Evolutionary conservation across 1,140 invertebrate genomes (phyloP), one percentile per base, ranked within the genome.

Genomic region (Philopotamus ludificatus): DNA sequence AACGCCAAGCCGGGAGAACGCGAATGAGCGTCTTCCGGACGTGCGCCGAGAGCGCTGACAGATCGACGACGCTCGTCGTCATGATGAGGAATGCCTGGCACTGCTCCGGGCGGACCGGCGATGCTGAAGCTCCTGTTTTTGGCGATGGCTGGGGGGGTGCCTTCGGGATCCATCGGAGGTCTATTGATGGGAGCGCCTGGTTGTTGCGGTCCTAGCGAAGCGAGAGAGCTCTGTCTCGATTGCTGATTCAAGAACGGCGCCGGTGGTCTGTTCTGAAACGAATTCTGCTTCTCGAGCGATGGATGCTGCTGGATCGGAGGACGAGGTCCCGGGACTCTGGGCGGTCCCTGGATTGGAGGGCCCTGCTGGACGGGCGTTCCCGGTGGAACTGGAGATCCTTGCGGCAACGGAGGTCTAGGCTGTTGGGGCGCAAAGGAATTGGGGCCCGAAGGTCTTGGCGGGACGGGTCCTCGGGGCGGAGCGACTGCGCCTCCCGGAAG

Each of bases 51-150:
- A 34, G 74, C 66, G 68, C 77, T 79, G 8, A 80, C 72, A 12
- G 78, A 80, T 71, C 78, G 76, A 41, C 80, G 73, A 15, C 79
- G 71, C 63, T 80, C 80, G 64, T 79, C 79, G 54, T 81, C 79
- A 58, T 72, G 68, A 73, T 77, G 76, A 28, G 79, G 72, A 45
- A 76, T 75, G 51, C 75, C 77, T 25, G 75, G 75, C 55, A 76
- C 70, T 3, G 64, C 23, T n/a, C 76, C 77, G 21, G 77, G 75
- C 47, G 79, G 77, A 39, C 78, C 80, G 50, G 79, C 75, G 70
- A 81, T 81, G 60, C 80, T 81, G 61, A 72, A 81, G 65, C 80
- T 81, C 72, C 80, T 75, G 20, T 74, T 77, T 73, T 81, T 81
- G 22, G 73, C 65, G 55, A 72, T 66, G 61, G 74, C 73, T 16